Conservation (phyloP, 2,797 vertebrate species). For the Craterocephalus amniculus region DNA sequence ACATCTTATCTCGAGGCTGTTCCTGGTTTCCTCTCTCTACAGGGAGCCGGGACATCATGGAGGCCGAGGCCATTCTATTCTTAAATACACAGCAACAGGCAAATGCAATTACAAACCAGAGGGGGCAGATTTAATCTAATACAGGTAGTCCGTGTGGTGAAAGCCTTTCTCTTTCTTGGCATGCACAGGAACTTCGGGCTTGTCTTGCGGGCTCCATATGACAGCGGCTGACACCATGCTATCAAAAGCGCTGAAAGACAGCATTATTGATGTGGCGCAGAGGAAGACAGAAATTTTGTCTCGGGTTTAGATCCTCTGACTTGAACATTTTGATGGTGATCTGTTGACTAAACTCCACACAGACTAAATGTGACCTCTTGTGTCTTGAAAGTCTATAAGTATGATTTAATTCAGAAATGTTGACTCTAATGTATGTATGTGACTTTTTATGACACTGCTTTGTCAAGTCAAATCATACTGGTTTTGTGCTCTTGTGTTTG, state of each 20-base stretch:
- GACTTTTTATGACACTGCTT: not conserved
- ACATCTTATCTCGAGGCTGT: constrained; percentile 70
- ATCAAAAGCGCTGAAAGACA: constrained; percentile 29
- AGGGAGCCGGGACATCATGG: constrained; percentile 75
- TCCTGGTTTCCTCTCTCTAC: constrained; percentile 44
- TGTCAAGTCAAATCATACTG: not conserved
- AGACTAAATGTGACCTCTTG: too few species aligned
- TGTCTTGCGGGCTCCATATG: constrained; percentile 33
- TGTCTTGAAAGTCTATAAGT: too few species aligned
- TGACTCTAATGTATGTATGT: too few species aligned
- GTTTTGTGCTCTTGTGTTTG: constrained; percentile 7
- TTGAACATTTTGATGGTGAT: constrained; percentile 25
- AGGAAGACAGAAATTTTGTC: constrained; percentile 35
- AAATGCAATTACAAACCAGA: constrained; percentile 82
- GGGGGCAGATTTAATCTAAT: constrained; percentile 82
- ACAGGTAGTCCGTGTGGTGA: constrained; percentile 70
- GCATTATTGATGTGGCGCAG: constrained; percentile 28
- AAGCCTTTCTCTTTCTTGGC: constrained; percentile 66
- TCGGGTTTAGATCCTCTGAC: constrained; percentile 42
- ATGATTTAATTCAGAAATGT: too few species aligned
- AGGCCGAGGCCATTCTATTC: constrained; percentile 77
- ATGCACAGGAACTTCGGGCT: constrained; percentile 57
- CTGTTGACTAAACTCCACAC: constrained; percentile 13
- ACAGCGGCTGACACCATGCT: constrained; percentile 36
- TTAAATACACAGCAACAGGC: constrained; percentile 84